These are phyloP conservation scores for Rana temporaria DNA, from an alignment of 2,113 vertebrate species.

Conservation along the genomic window DNA sequence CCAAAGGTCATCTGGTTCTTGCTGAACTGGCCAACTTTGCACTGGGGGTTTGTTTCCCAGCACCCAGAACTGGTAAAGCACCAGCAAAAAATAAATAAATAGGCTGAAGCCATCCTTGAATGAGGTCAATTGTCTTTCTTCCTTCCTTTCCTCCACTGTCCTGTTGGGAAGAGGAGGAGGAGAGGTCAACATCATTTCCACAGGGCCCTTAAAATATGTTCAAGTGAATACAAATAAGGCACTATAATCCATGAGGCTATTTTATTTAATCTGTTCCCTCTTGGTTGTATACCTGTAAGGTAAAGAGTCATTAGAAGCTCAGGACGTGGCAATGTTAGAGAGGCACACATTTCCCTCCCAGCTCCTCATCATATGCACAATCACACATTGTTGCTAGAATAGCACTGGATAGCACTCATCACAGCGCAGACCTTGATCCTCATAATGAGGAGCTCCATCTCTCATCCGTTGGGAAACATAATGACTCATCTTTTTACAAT, in stretches of 20 bases:
- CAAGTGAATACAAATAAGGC: background rate
- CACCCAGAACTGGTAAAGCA: no score
- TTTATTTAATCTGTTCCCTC: background rate
- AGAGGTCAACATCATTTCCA: background rate
- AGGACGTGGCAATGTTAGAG: background rate
- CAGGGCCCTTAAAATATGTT: background rate
- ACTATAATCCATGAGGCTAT: background rate
- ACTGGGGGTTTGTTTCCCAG: no score
- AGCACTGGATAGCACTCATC: constrained; percentile 31
- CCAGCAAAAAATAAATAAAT: no score
- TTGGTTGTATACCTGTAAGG: background rate
- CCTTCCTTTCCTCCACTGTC: background rate
- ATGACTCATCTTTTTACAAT: constrained; percentile 47
- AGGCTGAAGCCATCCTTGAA: no score
- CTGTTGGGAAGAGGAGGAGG: background rate
- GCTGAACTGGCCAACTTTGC: no score
- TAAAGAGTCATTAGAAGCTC: constrained; percentile 1
- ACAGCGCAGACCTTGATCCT: constrained; percentile 1
- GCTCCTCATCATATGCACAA: constrained; percentile 29
- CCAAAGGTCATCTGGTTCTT: no score
- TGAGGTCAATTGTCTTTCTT: no score
- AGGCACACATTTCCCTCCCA: background rate
- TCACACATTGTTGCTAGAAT: constrained; percentile 32
- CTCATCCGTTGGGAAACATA: constrained; percentile 38
- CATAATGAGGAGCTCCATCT: constrained; percentile 44